A percentile compares a stretch with the other conserved stretches of the same genome.
phyloP scores from a whole-genome alignment of 2,113 vertebrate genomes.

The Narcine bancroftii region DNA sequence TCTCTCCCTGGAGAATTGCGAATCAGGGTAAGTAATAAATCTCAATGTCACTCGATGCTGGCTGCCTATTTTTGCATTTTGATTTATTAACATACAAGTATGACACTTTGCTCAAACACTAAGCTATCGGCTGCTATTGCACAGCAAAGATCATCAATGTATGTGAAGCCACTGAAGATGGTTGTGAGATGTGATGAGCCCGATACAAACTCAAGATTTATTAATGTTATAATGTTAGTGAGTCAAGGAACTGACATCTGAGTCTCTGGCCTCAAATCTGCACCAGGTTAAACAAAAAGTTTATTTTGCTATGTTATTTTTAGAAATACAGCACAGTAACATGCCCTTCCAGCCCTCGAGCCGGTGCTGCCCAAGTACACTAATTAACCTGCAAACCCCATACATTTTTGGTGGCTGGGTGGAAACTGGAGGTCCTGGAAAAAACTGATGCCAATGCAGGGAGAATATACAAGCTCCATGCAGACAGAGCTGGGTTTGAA shows the following conservation, averaged over 20 bases:
- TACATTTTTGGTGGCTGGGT: too few species aligned
- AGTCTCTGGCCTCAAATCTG: neutral
- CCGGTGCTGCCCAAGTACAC: too few species aligned
- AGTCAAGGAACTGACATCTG: neutral
- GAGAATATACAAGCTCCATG: too few species aligned
- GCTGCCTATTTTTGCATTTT: too few species aligned
- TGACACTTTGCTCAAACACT: neutral
- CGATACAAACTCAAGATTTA: neutral
- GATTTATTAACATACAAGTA: neutral
- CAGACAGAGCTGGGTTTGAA: too few species aligned
- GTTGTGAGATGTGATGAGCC: neutral
- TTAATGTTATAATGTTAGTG: neutral
- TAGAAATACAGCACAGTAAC: too few species aligned
- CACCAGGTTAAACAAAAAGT: neutral
- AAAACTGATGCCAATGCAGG: too few species aligned
- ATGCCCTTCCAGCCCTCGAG: too few species aligned
- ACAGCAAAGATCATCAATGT: neutral
- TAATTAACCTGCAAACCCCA: too few species aligned
- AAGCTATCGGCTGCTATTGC: too few species aligned
- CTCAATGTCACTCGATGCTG: neutral
- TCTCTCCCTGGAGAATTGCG: constrained; percentile 72
- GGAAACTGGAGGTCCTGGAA: too few species aligned
- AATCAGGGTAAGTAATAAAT: constrained; percentile 57
- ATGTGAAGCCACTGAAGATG: neutral
- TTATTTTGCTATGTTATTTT: neutral